These are phyloP conservation scores for Polydrusus tereticollis DNA, from an alignment of 2,888 invertebrate genomes.

Conservation along the genomic window DNA sequence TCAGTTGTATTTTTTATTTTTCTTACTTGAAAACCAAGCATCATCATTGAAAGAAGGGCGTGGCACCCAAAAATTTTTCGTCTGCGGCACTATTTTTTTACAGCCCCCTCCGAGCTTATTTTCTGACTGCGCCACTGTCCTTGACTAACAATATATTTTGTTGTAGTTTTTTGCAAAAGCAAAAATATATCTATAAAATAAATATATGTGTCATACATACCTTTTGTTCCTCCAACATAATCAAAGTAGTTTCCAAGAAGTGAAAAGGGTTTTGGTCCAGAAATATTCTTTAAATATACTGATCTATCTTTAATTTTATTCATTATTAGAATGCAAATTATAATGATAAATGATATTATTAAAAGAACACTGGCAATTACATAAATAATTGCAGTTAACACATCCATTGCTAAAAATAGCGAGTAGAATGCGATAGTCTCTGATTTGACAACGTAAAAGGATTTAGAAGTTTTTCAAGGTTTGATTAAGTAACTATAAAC, in stretches of 20 bases:
- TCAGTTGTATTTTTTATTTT: too few relatives aligned
- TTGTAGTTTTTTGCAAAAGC: too few relatives aligned
- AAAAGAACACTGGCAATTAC: not conserved
- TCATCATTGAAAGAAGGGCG: too few relatives aligned
- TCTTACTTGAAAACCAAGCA: too few relatives aligned
- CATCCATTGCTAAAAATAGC: not conserved
- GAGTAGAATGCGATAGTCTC: not conserved
- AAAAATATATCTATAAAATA: not conserved
- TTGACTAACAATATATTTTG: too few relatives aligned
- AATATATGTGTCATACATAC: conserved; percentile 28
- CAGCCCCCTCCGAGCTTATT: too few relatives aligned
- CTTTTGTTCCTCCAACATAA: conserved; percentile 31
- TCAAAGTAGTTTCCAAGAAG: conserved; percentile 48
- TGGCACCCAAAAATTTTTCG: too few relatives aligned
- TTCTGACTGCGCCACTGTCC: too few relatives aligned
- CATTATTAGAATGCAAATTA: not conserved
- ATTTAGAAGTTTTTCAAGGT: not conserved
- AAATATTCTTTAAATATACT: conserved; percentile 35
- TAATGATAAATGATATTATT: too few relatives aligned
- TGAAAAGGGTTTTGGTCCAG: conserved; percentile 31
- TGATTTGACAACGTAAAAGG: not conserved
- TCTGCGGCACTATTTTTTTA: too few relatives aligned
- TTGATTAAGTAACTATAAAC: too few relatives aligned
- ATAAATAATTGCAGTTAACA: not conserved
- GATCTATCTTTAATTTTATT: conserved; percentile 59